A percentile compares a stretch with the other conserved stretches of the same genome.
Conservation (phyloP, 2,113 vertebrate species). For the Piprites chloris region DNA sequence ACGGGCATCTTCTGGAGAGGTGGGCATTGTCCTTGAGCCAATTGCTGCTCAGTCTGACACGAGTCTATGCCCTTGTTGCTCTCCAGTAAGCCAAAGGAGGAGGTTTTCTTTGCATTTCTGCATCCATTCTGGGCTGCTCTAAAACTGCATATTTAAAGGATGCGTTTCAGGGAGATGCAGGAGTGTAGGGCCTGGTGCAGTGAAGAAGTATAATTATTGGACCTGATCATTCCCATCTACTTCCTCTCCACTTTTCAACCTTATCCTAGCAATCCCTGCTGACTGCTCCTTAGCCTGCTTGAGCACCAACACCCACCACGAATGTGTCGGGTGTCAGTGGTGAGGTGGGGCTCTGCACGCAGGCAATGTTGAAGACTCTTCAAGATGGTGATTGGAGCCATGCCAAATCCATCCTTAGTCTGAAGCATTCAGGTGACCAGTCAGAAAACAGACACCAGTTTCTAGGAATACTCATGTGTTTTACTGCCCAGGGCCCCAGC, state of each 20-base stretch:
- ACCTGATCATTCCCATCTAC: not conserved
- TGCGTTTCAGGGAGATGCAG: accelerated
- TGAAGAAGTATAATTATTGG: not conserved
- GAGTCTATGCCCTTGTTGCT: not conserved
- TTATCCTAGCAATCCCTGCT: not conserved
- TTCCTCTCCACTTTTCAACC: not conserved
- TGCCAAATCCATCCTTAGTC: not conserved
- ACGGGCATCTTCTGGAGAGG: not conserved
- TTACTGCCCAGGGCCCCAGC: not conserved
- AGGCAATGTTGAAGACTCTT: not conserved
- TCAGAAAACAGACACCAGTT: not conserved
- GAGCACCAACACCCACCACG: not conserved
- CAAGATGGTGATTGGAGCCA: not conserved
- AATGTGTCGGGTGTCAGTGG: not conserved
- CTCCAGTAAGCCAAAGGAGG: not conserved
- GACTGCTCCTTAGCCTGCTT: not conserved
- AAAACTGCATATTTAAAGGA: not conserved
- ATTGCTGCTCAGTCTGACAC: not conserved
- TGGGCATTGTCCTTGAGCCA: not conserved
- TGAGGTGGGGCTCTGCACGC: accelerated
- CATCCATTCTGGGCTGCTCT: not conserved
- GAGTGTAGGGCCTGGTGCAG: not conserved
- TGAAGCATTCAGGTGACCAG: accelerated
- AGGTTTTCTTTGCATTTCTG: not conserved
- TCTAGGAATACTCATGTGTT: not conserved